phyloP scores from a whole-genome alignment of 2,888 invertebrate species.

The Phania funesta region DNA sequence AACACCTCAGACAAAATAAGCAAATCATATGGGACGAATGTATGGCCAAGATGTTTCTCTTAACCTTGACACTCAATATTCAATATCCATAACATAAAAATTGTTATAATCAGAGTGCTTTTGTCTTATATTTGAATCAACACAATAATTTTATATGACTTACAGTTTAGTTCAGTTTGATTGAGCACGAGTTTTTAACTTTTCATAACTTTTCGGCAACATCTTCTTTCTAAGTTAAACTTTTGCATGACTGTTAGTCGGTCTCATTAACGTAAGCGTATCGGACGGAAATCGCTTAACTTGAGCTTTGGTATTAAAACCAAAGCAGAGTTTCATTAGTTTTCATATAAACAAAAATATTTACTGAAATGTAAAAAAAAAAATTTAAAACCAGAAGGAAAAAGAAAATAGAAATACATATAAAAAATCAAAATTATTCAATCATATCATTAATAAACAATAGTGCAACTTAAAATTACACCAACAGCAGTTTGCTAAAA shows the following conservation, averaged over 20 bases:
- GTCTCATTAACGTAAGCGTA: slow-evolving; percentile 76
- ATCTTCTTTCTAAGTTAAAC: slow-evolving; percentile 77
- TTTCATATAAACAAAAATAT: slow-evolving; percentile 27
- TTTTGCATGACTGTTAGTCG: slow-evolving; percentile 75
- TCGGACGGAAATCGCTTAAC: slow-evolving; percentile 71
- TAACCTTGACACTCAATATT: slow-evolving; percentile 80
- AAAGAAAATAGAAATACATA: slow-evolving; percentile 9
- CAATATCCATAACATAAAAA: slow-evolving; percentile 49
- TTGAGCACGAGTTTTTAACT: slow-evolving; percentile 15
- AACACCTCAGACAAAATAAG: slow-evolving; percentile 12
- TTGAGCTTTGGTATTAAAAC: slow-evolving; percentile 35
- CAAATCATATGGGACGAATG: slow-evolving; percentile 21
- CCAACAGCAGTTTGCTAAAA: slow-evolving; percentile 23
- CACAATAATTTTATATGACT: slow-evolving; percentile 17
- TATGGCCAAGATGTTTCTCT: slow-evolving; percentile 60
- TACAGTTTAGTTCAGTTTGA: slow-evolving; percentile 40
- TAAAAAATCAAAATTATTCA: slow-evolving; percentile 32
- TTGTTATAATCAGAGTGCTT: slow-evolving; percentile 36
- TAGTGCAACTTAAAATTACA: background rate
- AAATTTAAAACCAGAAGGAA: slow-evolving; percentile 34
- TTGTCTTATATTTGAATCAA: slow-evolving; percentile 1
- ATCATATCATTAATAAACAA: slow-evolving; percentile 14
- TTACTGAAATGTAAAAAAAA: background rate
- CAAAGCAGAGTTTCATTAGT: slow-evolving; percentile 19
- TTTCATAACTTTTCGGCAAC: slow-evolving; percentile 60